phyloP scores from a whole-genome alignment of 2,888 invertebrate genomes.

The Drosophila nr. perissopoda region DNA sequence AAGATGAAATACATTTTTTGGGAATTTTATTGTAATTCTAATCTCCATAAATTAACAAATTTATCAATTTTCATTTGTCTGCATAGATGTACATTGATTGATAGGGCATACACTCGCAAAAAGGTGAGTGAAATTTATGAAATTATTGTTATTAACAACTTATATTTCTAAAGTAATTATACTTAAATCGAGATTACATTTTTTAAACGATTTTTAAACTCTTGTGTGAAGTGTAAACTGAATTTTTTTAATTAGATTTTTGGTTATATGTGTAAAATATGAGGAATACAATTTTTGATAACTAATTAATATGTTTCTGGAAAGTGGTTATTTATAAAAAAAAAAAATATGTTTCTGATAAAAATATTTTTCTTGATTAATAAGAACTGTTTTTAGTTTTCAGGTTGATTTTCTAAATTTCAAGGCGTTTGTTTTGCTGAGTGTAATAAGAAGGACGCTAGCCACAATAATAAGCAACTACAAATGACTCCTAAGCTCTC shows the following conservation, averaged over 20 bases:
- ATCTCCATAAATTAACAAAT: not conserved
- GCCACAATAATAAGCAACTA: constrained; percentile 10
- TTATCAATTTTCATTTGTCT: not conserved
- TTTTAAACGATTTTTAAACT: not conserved
- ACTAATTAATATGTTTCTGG: too few species aligned
- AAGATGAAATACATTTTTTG: not conserved
- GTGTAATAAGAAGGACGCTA: constrained; percentile 2
- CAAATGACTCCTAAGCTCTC: constrained; percentile 8
- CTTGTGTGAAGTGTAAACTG: too few species aligned
- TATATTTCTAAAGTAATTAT: not conserved
- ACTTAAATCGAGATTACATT: not conserved
- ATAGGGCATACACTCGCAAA: not conserved
- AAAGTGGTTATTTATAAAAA: too few species aligned
- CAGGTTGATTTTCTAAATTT: not conserved
- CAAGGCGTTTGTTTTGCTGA: not conserved
- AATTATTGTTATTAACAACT: not conserved
- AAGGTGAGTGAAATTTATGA: not conserved
- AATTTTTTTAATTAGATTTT: too few species aligned
- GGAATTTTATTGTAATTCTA: not conserved
- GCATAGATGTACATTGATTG: not conserved
- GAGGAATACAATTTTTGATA: too few species aligned
- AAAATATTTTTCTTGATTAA: not conserved
- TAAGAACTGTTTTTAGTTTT: not conserved
- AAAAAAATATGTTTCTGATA: too few species aligned
- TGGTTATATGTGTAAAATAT: too few species aligned